A percentile compares a stretch with the other conserved stretches of the same genome.
phyloP scores from a whole-genome alignment of 2,113 vertebrate species.

The Carollia perspicillata region DNA sequence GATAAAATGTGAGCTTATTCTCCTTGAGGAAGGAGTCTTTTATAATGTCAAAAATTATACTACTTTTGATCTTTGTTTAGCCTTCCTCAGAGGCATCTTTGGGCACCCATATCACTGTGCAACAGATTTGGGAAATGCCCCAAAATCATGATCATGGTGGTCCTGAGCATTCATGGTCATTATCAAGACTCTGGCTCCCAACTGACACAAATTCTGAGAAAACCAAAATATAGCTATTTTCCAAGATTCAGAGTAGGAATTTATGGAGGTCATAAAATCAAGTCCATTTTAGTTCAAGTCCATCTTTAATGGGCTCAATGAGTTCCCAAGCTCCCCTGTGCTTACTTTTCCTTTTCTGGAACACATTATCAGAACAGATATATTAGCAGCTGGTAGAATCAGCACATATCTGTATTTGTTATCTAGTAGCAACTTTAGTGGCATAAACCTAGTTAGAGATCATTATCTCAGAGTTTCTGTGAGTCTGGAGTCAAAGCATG shows the following conservation, averaged over 20 bases:
- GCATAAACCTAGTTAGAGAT: background rate
- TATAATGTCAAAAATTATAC: background rate
- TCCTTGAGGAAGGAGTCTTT: background rate
- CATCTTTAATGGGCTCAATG: background rate
- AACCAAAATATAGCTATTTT: background rate
- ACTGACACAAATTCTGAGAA: background rate
- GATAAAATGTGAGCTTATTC: background rate
- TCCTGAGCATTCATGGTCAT: background rate
- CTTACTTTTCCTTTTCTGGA: background rate
- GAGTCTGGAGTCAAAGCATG: background rate
- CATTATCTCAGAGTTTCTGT: background rate
- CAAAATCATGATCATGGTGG: background rate
- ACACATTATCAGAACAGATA: background rate
- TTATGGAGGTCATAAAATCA: background rate
- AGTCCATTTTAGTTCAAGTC: background rate
- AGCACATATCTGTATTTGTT: background rate
- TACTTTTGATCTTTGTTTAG: background rate
- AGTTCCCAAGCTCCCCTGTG: background rate
- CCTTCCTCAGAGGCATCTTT: background rate
- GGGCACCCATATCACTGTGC: background rate
- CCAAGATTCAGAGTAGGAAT: background rate
- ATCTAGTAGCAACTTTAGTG: background rate
- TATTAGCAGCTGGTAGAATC: background rate
- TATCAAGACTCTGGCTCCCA: background rate
- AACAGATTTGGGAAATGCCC: background rate